Conservation (phyloP, 2,888 invertebrate species). For the Saturnia japonica region DNA sequence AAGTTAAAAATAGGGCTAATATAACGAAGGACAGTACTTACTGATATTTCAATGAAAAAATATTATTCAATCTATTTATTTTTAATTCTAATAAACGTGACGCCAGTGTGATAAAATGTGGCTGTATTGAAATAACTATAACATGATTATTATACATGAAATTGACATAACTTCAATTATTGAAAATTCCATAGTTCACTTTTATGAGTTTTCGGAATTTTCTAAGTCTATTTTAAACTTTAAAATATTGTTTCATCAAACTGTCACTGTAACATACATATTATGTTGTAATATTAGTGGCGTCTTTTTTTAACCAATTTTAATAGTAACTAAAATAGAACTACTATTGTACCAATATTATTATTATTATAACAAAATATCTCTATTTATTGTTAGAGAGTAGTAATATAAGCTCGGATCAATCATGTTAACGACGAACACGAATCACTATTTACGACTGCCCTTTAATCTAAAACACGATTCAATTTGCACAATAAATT, state of each 20-base stretch:
- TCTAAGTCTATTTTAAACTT: neutral
- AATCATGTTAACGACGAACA: conserved; percentile 19
- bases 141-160: neutral
- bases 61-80: no score
- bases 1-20: no score
- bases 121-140: neutral
- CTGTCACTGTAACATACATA: neutral
- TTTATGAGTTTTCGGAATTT: neutral
- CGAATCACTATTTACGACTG: conserved; percentile 16
- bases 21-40: no score
- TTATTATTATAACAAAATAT: neutral
- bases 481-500: conserved; percentile 11
- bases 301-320: neutral
- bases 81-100: neutral
- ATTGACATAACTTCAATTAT: neutral
- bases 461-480: conserved; percentile 5
- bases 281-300: neutral
- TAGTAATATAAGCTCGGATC: conserved; percentile 7
- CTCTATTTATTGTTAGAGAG: conserved; percentile 5
- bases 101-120: neutral
- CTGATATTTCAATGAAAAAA: no score
- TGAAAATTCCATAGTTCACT: neutral
- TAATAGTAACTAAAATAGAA: neutral
- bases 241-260: neutral
- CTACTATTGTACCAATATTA: no score